Conservation (phyloP, 2,888 invertebrate species). For the Spisula solida region DNA sequence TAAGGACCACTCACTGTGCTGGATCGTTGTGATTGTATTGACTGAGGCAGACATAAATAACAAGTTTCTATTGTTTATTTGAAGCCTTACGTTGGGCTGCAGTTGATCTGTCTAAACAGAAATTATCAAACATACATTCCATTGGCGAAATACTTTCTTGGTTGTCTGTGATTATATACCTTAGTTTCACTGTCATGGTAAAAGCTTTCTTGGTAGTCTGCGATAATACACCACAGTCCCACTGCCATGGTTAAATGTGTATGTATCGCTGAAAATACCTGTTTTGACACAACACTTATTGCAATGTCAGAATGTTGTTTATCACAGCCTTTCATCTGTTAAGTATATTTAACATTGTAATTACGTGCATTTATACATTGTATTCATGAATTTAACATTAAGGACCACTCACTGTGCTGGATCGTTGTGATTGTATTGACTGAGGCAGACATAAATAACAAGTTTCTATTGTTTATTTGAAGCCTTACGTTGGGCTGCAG, state of each 20-base stretch:
- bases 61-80: too few relatives aligned
- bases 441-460: too few relatives aligned
- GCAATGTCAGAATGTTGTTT: neutral
- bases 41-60: too few relatives aligned
- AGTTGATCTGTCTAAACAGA: too few relatives aligned
- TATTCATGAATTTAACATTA: too few relatives aligned
- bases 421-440: too few relatives aligned
- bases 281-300: neutral
- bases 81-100: too few relatives aligned
- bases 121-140: neutral
- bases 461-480: too few relatives aligned
- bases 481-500: too few relatives aligned
- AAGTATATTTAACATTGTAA: conserved; percentile 11
- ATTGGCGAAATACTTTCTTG: neutral
- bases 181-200: neutral
- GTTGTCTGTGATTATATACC: neutral
- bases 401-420: too few relatives aligned
- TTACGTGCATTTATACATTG: neutral
- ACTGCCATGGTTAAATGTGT: neutral
- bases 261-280: neutral
- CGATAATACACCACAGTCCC: neutral
- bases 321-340: neutral
- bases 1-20: too few relatives aligned
- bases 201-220: neutral
- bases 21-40: too few relatives aligned